Evolutionary conservation across 2,888 invertebrate genomes (phyloP), one percentile per base, ranked within the genome.

Genomic region (Lycocerus yunnanus): DNA sequence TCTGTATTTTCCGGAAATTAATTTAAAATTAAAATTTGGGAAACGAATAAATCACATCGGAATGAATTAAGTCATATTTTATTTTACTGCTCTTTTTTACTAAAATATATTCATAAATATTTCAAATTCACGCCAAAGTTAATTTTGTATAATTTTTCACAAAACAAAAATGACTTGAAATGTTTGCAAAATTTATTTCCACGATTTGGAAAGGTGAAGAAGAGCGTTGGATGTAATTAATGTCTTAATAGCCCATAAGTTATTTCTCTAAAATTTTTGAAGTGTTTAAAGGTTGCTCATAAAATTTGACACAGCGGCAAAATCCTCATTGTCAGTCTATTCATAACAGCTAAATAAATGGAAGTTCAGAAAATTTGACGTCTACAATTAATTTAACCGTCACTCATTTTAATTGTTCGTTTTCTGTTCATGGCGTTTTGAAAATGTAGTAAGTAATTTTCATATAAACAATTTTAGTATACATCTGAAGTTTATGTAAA

Each of bases 251-350:
- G 58, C 66, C 67, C 68, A 67, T 18, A 59, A 60, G 67, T 71
- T 59, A 71, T 65, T 71, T 60, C 59, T 59, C 61, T 60, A 60
- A 68, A 68, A 27, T 68, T 72, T 66, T 20, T 61, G 67, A 58
- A 72, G 69, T 72, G 69, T 69, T 43, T 72, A 72, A 72, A 68
- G 66, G 24, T 27, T 69, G 63, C 72, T 68, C 72, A 72, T 72
- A 72, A 72, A 72, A 72, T 72, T 69, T 72, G 72, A 72, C 72
- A 72, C 65, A 65, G 72, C 72, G 68, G 72, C 66, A 72, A 69
- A 72, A 72, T 72, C 72, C 69, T 72, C 72, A 72, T 72, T 72
- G 72, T 72, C 72, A 72, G 72, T 72, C 69, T 68, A 72, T 72
- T 72, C 68, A 72, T 72, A 69, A 69, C 72, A 61, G 66, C 72